phyloP scores from a whole-genome alignment of 2,888 invertebrate genomes.

The Oligia fasciuncula region DNA sequence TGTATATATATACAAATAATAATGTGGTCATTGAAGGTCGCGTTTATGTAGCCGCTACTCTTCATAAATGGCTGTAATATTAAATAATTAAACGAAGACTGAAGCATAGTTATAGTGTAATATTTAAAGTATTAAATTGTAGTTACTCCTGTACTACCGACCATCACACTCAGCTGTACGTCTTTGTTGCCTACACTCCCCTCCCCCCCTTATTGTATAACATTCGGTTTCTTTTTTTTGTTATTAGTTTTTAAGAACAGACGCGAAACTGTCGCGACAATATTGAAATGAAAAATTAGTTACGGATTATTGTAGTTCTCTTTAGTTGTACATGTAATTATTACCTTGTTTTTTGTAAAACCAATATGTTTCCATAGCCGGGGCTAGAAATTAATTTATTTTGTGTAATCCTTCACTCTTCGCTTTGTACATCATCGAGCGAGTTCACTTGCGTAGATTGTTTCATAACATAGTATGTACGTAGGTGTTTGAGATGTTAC shows the following conservation, averaged over 20 bases:
- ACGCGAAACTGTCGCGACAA: constrained; percentile 45
- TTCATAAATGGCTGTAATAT: constrained; percentile 84
- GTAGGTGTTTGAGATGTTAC: constrained; percentile 8
- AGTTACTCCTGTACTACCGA: constrained; percentile 79
- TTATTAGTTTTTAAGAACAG: constrained; percentile 61
- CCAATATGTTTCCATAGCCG: constrained; percentile 62
- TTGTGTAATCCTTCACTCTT: constrained; percentile 26
- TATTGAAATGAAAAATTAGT: constrained; percentile 55
- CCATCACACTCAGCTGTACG: constrained; percentile 79
- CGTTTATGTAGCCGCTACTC: constrained; percentile 75
- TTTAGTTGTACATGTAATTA: constrained; percentile 66
- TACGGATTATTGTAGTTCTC: constrained; percentile 59
- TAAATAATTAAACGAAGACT: constrained; percentile 89
- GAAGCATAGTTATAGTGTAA: constrained; percentile 89
- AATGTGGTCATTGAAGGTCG: constrained; percentile 78
- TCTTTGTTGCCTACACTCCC: constrained; percentile 73
- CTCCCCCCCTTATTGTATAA: constrained; percentile 46
- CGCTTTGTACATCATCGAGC: constrained; percentile 21
- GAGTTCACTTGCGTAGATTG: constrained; percentile 2
- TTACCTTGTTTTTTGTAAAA: constrained; percentile 62
- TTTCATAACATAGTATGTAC: constrained; percentile 15
- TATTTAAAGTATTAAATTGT: constrained; percentile 86
- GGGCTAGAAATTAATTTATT: constrained; percentile 61
- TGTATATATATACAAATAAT: constrained; percentile 75
- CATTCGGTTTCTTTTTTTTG: constrained; percentile 65